Conservation (phyloP, 2,888 invertebrate genomes). For the Quadroppia sp. region DNA sequence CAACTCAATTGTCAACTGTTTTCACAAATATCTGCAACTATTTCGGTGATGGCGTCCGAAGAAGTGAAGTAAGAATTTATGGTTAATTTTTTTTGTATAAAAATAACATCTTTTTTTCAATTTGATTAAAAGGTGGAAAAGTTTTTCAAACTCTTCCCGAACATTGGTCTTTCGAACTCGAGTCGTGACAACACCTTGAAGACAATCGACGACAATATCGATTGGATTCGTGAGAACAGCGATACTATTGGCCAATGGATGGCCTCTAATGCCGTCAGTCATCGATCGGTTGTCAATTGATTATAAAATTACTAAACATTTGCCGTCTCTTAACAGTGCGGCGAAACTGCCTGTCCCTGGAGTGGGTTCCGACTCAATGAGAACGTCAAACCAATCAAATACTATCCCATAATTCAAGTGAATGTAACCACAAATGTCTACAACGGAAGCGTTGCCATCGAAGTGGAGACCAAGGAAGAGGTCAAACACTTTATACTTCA, state of each 20-base stretch:
- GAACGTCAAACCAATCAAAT: slow-evolving; percentile 6
- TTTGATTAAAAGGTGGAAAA: neutral
- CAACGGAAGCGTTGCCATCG: slow-evolving; percentile 35
- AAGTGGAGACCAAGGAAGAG: neutral
- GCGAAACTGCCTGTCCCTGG: slow-evolving; percentile 35
- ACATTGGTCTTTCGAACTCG: neutral
- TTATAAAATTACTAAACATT: neutral
- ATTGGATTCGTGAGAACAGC: slow-evolving; percentile 18
- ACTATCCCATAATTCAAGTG: slow-evolving; percentile 33
- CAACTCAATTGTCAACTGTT: neutral
- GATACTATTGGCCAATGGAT: slow-evolving; percentile 30
- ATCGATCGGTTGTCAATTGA: neutral
- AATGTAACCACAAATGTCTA: slow-evolving; percentile 30
- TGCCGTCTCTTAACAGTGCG: neutral
- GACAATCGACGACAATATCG: neutral
- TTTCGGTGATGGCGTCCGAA: neutral
- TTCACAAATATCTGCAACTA: neutral
- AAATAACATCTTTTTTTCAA: neutral
- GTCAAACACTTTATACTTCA: slow-evolving; percentile 33
- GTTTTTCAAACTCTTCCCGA: slow-evolving; percentile 28
- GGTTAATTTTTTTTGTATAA: neutral
- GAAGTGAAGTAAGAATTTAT: slow-evolving; percentile 12
- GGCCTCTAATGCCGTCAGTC: slow-evolving; percentile 19
- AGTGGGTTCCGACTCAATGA: slow-evolving; percentile 30
- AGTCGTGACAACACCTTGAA: neutral